Base-by-base conservation (phyloP, 2,113 vertebrate genomes). In the Takifugu bimaculatus region DNA sequence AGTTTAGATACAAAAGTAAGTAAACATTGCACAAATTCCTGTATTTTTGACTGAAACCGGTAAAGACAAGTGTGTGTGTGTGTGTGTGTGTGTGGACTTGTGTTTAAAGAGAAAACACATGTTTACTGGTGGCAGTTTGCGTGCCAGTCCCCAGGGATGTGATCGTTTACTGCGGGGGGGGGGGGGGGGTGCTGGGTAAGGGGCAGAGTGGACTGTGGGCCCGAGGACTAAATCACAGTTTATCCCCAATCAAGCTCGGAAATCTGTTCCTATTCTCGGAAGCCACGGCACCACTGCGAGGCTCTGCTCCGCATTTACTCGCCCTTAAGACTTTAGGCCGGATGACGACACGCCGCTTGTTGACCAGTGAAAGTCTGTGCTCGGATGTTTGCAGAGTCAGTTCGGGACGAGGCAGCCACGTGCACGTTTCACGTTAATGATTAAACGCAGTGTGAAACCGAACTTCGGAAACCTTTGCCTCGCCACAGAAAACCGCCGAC, bases 161-260 rank as follows among this genome's bases (percentile, higher is more conserved):
- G 58, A 59, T 63, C 29, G 26, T 49, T 75, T 15, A 43, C 44
- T 73, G n/a, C 57, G 47, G 70, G 26, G 6, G 32, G 53, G 55
- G 52, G 55, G 61, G 44, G 72, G 76, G 63, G 74, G 63, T 35
- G 63, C 51, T 35, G 54, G 15, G 25, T 66, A 9, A 25, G 57
- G 56, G 61, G 51, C 56, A 64, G 54, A 62, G 63, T 66, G 65
- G 72, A 53, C 57, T 6, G 11, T 53, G 65, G 65, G 59, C 71
- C 70, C 56, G 58, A 74, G 55, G 61, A 78, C 74, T 81, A 81
- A 86, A 88, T 85, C 77, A 76, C 71, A 69, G 78, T 87, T 88
- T 84, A 88, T 88, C 88, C 79, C 71, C 63, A 82, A 88, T 87
- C 83, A 83, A 63, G 63, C 75, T 70, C 47, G 70, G 70, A 86